Percentiles rank a stretch among this genome's conserved stretches.
Conservation (phyloP, 2,797 vertebrate species). For the Balearica regulorum region DNA sequence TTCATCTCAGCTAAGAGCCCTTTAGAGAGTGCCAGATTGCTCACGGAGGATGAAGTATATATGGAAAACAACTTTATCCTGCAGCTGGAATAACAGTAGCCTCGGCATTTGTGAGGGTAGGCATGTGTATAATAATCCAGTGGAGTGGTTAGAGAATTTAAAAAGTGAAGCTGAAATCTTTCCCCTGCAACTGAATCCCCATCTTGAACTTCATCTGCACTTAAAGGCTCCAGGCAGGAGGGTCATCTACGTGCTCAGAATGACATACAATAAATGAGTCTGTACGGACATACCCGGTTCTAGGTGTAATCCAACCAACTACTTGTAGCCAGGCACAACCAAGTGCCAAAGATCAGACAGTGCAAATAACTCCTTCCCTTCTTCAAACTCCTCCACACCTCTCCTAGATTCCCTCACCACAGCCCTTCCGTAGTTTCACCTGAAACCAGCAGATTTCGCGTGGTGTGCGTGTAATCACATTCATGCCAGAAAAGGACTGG, state of each 20-base stretch:
- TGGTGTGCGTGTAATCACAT: fast-evolving
- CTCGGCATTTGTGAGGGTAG: background rate
- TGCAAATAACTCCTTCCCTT: background rate
- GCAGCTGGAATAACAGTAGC: background rate
- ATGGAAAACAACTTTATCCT: background rate
- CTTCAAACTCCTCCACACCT: fast-evolving
- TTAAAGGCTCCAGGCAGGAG: background rate
- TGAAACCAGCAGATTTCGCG: background rate
- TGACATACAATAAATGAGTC: background rate
- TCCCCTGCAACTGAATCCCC: background rate
- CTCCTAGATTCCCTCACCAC: background rate
- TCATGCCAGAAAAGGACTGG: background rate
- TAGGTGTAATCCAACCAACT: background rate
- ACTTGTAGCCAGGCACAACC: background rate
- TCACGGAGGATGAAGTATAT: fast-evolving
- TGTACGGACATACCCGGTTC: background rate
- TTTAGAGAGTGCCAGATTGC: background rate
- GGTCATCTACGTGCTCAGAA: background rate
- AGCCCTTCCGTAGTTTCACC: background rate
- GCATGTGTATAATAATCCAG: background rate
- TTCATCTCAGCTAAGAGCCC: background rate
- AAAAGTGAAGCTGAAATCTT: background rate
- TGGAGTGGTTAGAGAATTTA: background rate
- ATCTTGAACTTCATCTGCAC: background rate
- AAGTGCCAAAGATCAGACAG: background rate